Evolutionary conservation across 2,797 vertebrate genomes (phyloP), one percentile per base, ranked within the genome.

Genomic region (Sebastes itinus): DNA sequence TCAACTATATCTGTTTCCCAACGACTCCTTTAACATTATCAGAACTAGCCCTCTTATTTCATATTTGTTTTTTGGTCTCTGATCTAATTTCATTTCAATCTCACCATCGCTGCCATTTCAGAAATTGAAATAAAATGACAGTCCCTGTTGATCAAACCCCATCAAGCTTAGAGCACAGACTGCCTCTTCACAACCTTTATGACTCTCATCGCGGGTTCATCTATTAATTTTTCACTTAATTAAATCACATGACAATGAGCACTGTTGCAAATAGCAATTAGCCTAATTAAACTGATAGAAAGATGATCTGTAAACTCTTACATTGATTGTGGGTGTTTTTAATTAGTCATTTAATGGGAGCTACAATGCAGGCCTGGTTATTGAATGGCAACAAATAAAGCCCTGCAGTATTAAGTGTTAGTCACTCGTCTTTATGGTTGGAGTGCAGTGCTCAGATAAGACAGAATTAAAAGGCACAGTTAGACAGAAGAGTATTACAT

Each of bases 331-430:
- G 83, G 77, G 22, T 49, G 69, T 70, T 85, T 59, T 90, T 88
- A 91, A 94, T 92, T 86, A 75, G 87, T 62, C 32, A 64, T 70
- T 83, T 85, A 87, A 89, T 85, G 69, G 80, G 76, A n/a, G 72
- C 64, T 63, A 64, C 76, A 49, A 32, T 38, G 65, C 25, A n/a
- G 52, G 49, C 33, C 66, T 30, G 71, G 10, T 89, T 80, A 76
- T 59, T 85, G 74, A 83, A 71, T 46, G 28, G 63, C 74, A 60
- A 42, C 68, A 87, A 80, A 78, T 55, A 27, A 78, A 87, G 55
- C 28, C n/a, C 28, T 1, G 6, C 14, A 20, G 58, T 12, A 14
- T 63, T 20, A 35, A 16, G 20, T 27, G 58, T 77, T 35, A 56
- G 46, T 74, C 72, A 38, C 59, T 65, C 52, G 61, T 62, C 65